Conservation (phyloP, 2,113 vertebrate species). For the Chionomys nivalis region DNA sequence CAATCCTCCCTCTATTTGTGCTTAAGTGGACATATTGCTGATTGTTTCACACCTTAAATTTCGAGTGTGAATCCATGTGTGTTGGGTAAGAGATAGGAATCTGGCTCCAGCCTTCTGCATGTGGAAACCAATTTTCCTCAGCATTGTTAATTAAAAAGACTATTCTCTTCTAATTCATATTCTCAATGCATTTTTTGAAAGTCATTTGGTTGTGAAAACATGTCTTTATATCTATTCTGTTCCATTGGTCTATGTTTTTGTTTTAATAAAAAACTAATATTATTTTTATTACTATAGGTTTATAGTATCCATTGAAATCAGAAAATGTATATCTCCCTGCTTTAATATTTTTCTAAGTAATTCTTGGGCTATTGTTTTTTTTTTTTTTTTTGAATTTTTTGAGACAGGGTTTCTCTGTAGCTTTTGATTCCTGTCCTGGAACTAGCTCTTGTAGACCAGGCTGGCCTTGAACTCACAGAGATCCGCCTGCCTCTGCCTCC, state of each 20-base stretch:
- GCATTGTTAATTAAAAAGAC: not conserved
- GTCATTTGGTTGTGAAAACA: not conserved
- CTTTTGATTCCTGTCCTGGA: no score
- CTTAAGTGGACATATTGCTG: not conserved
- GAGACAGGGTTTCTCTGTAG: no score
- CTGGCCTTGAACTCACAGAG: no score
- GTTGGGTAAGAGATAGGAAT: not conserved
- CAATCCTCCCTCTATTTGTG: not conserved
- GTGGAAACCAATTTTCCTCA: not conserved
- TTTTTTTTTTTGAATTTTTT: not conserved
- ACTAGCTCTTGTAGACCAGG: no score
- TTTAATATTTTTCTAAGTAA: not conserved
- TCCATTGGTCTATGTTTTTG: not conserved
- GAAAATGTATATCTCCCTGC: not conserved
- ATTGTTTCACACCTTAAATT: not conserved
- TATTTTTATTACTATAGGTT: not conserved
- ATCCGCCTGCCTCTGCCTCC: no score
- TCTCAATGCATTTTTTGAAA: not conserved
- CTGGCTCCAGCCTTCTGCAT: not conserved
- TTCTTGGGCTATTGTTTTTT: not conserved
- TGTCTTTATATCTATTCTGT: not conserved
- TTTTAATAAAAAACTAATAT: not conserved
- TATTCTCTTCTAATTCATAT: not conserved
- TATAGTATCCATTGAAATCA: not conserved
- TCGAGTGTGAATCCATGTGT: not conserved